phyloP scores from a whole-genome alignment of 1,140 invertebrate genomes.

The Amyelois transitella region DNA sequence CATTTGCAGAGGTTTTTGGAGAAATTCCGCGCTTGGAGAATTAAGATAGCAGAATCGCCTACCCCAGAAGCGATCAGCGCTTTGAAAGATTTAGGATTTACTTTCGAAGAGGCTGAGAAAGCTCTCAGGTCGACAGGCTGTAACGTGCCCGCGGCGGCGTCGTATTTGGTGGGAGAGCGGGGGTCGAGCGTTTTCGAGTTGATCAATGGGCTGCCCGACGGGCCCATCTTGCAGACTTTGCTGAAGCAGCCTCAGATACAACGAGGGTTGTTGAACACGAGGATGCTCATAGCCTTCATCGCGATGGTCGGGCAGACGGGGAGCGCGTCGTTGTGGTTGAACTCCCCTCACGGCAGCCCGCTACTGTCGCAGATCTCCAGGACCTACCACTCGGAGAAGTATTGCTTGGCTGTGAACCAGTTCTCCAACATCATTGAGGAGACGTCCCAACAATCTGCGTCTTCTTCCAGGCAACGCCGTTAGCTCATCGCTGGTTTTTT shows the following conservation, averaged over 20 bases:
- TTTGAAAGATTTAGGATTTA: constrained; percentile 51
- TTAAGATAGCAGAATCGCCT: constrained; percentile 39
- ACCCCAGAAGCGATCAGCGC: constrained; percentile 42
- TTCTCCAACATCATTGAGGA: constrained; percentile 38
- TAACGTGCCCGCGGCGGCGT: constrained; percentile 57
- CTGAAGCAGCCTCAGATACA: constrained; percentile 63
- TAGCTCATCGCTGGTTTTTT: no score
- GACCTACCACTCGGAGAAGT: constrained; percentile 64
- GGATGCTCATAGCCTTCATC: constrained; percentile 65
- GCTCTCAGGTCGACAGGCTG: constrained; percentile 47
- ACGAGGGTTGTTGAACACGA: constrained; percentile 53
- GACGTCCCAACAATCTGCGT: constrained; percentile 23
- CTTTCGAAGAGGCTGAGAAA: constrained; percentile 34
- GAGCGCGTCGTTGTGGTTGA: constrained; percentile 55
- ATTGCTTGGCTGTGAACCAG: constrained; percentile 62
- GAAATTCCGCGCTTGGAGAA: constrained; percentile 53
- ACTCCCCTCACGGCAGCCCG: constrained; percentile 57
- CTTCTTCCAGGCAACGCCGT: constrained; percentile 38
- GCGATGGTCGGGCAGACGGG: constrained; percentile 59
- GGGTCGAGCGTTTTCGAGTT: constrained; percentile 56
- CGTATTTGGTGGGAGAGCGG: constrained; percentile 55
- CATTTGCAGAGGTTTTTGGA: constrained; percentile 54
- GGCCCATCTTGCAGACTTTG: constrained; percentile 47
- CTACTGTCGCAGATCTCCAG: constrained; percentile 58
- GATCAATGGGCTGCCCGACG: constrained; percentile 52